These are phyloP conservation scores for Clepsis dumicolana DNA, from an alignment of 2,888 invertebrate species.

Conservation along the genomic window DNA sequence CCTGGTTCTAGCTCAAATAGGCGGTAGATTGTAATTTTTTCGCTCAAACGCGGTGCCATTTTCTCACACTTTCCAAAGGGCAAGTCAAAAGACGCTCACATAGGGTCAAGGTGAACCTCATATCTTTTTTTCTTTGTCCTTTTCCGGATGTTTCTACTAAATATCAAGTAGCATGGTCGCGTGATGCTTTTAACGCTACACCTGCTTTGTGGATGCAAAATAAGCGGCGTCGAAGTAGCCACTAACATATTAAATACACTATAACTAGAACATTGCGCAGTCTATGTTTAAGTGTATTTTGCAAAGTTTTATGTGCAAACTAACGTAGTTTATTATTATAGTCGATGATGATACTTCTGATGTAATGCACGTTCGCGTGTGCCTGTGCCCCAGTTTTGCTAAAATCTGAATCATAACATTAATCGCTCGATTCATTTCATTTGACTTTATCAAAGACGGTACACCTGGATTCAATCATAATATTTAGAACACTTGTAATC, in stretches of 20 bases:
- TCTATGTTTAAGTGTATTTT: neutral
- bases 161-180: neutral
- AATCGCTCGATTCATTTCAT: conserved; percentile 35
- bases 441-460: conserved; percentile 28
- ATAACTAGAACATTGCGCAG: neutral
- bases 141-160: neutral
- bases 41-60: no score
- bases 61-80: no score
- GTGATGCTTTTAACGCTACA: neutral
- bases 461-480: conserved; percentile 21
- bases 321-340: conserved; percentile 16
- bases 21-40: no score
- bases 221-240: neutral
- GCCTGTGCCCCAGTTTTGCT: conserved; percentile 29
- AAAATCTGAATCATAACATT: conserved; percentile 29
- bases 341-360: conserved; percentile 25
- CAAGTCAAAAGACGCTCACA: no score
- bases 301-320: neutral
- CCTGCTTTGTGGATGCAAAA: neutral
- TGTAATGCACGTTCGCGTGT: conserved; percentile 23
- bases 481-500: neutral
- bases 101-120: no score
- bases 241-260: neutral
- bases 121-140: no score
- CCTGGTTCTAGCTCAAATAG: no score